Conservation (phyloP, 2,113 vertebrate species). For the Neolamprologus variostigma region DNA sequence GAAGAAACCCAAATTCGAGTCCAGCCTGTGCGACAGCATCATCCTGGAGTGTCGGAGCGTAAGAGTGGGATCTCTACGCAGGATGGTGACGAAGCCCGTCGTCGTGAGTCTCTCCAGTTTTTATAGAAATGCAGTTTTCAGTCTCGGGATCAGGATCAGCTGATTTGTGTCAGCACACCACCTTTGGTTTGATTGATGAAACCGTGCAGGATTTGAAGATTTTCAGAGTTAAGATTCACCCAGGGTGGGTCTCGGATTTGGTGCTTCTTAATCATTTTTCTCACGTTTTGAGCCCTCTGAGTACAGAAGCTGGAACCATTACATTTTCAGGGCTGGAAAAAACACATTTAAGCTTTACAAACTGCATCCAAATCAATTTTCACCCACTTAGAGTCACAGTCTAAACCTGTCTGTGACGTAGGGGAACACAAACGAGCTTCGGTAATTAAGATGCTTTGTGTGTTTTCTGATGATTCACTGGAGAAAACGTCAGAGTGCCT, state of each 20-base stretch:
- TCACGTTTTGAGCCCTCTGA: background rate
- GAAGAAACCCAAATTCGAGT: slow-evolving; percentile 73
- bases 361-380: background rate
- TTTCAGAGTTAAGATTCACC: background rate
- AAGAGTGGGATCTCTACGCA: slow-evolving; percentile 83
- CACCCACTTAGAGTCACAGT: background rate
- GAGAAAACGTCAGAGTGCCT: background rate
- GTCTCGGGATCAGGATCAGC: background rate
- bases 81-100: slow-evolving; percentile 85
- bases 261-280: background rate
- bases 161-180: background rate
- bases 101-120: slow-evolving; percentile 75
- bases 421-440: background rate
- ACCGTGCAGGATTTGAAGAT: background rate
- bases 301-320: background rate
- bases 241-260: background rate
- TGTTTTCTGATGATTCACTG: background rate
- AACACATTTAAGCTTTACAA: background rate
- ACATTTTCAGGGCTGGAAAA: background rate
- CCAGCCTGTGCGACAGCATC: slow-evolving; percentile 70
- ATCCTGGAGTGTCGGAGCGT: slow-evolving; percentile 90
- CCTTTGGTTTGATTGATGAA: background rate
- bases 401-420: background rate
- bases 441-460: background rate
- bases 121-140: background rate